Conservation (phyloP, 2,113 vertebrate species). For the Tetraodon nigroviridis region DNA sequence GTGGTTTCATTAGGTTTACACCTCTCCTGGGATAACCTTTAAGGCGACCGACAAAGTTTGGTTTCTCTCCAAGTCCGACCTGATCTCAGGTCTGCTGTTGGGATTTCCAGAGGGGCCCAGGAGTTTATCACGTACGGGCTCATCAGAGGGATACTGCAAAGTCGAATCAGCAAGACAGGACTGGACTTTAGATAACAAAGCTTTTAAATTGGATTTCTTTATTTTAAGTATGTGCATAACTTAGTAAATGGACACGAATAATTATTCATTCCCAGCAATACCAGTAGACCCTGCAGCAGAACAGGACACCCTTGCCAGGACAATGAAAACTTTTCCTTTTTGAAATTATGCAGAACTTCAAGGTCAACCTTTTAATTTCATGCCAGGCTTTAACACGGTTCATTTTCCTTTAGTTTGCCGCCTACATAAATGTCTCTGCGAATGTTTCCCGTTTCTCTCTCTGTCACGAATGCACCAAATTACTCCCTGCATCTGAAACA, state of each 20-base stretch:
- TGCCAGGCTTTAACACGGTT: neutral
- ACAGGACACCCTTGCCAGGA: neutral
- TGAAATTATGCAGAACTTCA: neutral
- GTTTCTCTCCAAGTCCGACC: neutral
- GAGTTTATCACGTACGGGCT: conserved; percentile 27
- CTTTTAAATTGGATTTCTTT: conserved; percentile 19
- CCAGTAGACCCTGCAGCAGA: neutral
- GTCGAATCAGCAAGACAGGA: conserved; percentile 16
- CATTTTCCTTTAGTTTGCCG: neutral
- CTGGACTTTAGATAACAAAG: conserved; percentile 2
- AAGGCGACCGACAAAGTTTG: conserved; percentile 41
- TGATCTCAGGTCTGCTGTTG: conserved; percentile 15
- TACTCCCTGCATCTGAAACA: neutral
- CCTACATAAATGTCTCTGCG: neutral
- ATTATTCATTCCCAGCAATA: no score
- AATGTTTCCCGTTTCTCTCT: neutral
- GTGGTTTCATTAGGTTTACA: conserved; percentile 42
- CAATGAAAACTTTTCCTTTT: neutral
- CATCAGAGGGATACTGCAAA: conserved; percentile 32
- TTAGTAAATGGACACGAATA: no score
- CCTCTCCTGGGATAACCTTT: conserved; percentile 46
- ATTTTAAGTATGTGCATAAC: neutral
- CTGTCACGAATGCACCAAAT: neutral
- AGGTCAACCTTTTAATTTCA: neutral
- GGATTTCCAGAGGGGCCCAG: conserved; percentile 23